Conservation (phyloP, 2,113 vertebrate species). For the Glaucidium brasilianum region DNA sequence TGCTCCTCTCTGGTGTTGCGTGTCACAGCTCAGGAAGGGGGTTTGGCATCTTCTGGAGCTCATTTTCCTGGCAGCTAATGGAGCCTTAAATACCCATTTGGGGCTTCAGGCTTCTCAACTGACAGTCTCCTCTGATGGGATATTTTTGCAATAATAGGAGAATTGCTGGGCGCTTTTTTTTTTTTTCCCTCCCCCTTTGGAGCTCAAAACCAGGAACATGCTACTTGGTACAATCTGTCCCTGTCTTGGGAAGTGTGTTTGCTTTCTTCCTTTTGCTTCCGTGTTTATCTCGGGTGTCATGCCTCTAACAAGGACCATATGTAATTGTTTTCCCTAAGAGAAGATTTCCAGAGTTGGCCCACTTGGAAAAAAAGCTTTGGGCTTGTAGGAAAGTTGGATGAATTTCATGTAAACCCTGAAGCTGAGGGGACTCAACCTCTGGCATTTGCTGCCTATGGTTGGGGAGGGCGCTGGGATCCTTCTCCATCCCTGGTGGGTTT, state of each 20-base stretch:
- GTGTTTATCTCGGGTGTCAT: neutral
- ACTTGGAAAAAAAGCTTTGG: neutral
- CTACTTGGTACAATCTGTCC: neutral
- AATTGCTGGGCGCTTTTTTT: neutral
- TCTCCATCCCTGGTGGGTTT: neutral
- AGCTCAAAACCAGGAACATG: neutral
- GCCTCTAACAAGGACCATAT: neutral
- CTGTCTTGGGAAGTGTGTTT: neutral
- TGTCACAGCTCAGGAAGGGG: neutral
- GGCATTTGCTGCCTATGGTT: neutral
- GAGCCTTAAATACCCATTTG: constrained; percentile 28
- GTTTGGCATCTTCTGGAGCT: constrained; percentile 26
- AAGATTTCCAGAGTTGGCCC: neutral
- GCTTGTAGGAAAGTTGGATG: neutral
- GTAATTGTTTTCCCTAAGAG: neutral
- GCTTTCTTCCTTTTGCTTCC: constrained; percentile 16
- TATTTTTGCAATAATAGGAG: constrained; percentile 12
- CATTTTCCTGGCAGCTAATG: constrained; percentile 47
- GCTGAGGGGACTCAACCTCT: neutral
- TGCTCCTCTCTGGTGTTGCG: neutral
- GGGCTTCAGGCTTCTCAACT: neutral
- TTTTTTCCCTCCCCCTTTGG: neutral
- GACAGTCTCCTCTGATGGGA: neutral
- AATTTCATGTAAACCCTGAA: neutral
- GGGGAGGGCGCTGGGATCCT: neutral